Evolutionary conservation across 2,888 invertebrate species (phyloP), one percentile per base, ranked within the genome.

Genomic region (Phortica magna): DNA sequence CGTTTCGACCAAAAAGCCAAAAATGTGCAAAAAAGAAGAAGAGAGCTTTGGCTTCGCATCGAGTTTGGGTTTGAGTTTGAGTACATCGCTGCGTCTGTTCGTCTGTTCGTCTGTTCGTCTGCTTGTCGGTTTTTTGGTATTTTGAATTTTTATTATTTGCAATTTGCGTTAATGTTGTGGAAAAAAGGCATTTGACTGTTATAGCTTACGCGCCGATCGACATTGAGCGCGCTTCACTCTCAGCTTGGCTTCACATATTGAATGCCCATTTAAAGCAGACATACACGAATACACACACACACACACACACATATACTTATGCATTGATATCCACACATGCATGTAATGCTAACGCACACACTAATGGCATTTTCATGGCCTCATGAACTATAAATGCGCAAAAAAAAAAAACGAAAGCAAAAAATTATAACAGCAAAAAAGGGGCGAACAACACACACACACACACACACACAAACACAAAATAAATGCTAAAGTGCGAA

Each of bases 151-250:
- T 89, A 89, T 88, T 89, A 85, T 87, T 84, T 87, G 88, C 89
- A 87, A 88, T 89, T 89, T 89, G 88, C 87, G 89, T 88, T 89
- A 89, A 88, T 88, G 87, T 88, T 88, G 88, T 89, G 89, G 88
- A 88, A 87, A 89, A 88, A 85, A 83, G 70, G 83, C 87, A 87
- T 87, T 87, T 88, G 87, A 83, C 88, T 88, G 83, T 85, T 88
- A 86, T 87, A 83, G 88, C 83, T 87, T 42, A 31, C 22, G 80
- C 87, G 81, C 82, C 87, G 82, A 83, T 81, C 22, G 31, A 22
- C 22, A 22, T 5, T 22, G 5, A 19, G 59, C 7, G 19, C 61
- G 12, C 22, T 10, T 53, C 19, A 59, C 59, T 7, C 59, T 59
- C 19, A 17, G 59, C 59, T 19, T 19, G 59, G 59, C 80, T 82